These are phyloP conservation scores for Notarius quadriscutis DNA, from an alignment of 2,113 vertebrate species.

Conservation along the genomic window DNA sequence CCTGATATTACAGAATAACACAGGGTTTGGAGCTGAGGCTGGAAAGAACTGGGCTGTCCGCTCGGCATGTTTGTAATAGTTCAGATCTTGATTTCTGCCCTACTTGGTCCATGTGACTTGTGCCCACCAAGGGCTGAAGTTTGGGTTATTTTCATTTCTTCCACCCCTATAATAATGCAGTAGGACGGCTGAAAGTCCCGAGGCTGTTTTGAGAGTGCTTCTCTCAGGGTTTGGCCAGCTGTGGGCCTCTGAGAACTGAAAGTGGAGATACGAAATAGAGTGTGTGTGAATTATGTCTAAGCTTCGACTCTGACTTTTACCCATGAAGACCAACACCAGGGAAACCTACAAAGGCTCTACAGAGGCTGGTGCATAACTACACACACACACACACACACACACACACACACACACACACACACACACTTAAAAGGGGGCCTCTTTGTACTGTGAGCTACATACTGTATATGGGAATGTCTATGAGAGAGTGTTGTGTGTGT, in stretches of 20 bases:
- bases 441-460: constrained; percentile 6
- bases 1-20: constrained; percentile 70
- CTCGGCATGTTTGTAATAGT: constrained; percentile 68
- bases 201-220: constrained; percentile 1
- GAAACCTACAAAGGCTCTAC: background rate
- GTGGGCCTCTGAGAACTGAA: constrained; percentile 10
- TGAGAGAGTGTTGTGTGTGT: constrained; percentile 13
- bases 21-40: constrained; percentile 55
- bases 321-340: constrained; percentile 6
- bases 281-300: constrained; percentile 22
- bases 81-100: constrained; percentile 67
- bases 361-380: background rate
- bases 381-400: background rate
- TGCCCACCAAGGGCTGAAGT: constrained; percentile 51
- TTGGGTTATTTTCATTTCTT: constrained; percentile 65
- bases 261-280: constrained; percentile 10
- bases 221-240: constrained; percentile 1
- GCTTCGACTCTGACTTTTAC: background rate
- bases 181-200: background rate
- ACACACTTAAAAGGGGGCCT: constrained; percentile 12
- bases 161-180: constrained; percentile 67
- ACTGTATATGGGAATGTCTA: constrained; percentile 33
- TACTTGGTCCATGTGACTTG: constrained; percentile 57
- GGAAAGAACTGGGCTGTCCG: constrained; percentile 53
- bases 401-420: background rate